A percentile compares a stretch with the other conserved stretches of the same genome.
These are phyloP conservation scores for Montipora capitata DNA, from an alignment of 92 coral and sea anemone genomes.

Conservation along the genomic window DNA sequence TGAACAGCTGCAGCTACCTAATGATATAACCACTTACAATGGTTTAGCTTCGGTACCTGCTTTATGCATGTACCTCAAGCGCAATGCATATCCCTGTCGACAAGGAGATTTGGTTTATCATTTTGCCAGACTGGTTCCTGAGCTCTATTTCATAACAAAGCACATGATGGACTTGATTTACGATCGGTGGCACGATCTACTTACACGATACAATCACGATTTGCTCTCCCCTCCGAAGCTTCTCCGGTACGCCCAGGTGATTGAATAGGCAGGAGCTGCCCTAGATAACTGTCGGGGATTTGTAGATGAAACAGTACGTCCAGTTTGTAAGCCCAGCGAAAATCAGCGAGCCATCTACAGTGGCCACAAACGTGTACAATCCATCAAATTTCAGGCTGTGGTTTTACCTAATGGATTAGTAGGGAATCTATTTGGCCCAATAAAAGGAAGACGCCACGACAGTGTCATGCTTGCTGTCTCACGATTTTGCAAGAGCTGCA, in stretches of 20 bases:
- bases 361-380: conserved; percentile 21
- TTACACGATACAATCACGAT: conserved; percentile 67
- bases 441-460: too few species aligned
- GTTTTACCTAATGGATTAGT: conserved; percentile 31
- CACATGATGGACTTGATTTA: conserved; percentile 69
- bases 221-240: conserved; percentile 61
- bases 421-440: conserved; percentile 29
- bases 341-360: conserved; percentile 46
- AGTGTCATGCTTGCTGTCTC: conserved; percentile 23
- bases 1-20: conserved; percentile 58
- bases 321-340: conserved; percentile 39
- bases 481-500: conserved; percentile 25
- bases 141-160: conserved; percentile 70
- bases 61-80: conserved; percentile 52
- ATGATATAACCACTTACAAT: conserved; percentile 58
- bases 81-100: conserved; percentile 62
- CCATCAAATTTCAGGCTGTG: conserved; percentile 12
- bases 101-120: conserved; percentile 53
- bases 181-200: conserved; percentile 67
- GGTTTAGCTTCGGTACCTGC: conserved; percentile 58
- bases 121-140: conserved; percentile 75
- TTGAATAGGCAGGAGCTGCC: conserved; percentile 45
- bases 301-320: conserved; percentile 48
- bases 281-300: conserved; percentile 60
- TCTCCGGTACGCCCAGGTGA: conserved; percentile 44